Base-by-base conservation (phyloP, 2,113 vertebrate species). In the Thamnophis sirtalis region DNA sequence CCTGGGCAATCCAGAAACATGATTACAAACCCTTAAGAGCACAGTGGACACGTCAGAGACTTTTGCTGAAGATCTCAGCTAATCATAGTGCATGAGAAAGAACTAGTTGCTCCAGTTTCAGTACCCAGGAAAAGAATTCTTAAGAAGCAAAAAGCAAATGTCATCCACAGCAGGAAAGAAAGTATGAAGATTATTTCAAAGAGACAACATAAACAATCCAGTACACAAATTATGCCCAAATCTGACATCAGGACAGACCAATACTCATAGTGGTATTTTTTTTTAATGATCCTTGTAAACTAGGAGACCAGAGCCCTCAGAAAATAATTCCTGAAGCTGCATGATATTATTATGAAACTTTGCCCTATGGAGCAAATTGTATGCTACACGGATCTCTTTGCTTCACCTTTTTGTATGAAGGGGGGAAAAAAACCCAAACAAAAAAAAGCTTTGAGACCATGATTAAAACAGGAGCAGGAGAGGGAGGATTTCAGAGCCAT, bases 381-480 rank as follows among this genome's bases (percentile, higher is more conserved):
- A 93, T 86, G 95, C 93, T 93, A 95, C 94, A 95, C 22, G 48
- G 48, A 50, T 4, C n/a, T 51, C 22, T 96, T 94, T 96, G 93
- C 95, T 90, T 89, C 51, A 87, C 49, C 49, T 86, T 50, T 50
- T 86, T 86, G 9, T 50, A 50, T 26, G 4, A 2, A 48, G 48
- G 87, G 89, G 84, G 54, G 0, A 90, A 90, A 86, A 15, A 56
- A 58, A 1, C 56, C 53, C 90, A 0, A 86, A 24, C 89, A 89
- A 90, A 11, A 90, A 90, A 87, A 4, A 53, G 55, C 89, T 90
- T 93, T 90, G 92, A 91, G 56, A 49, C 90, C 93, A 24, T 89
- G 17, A 93, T 86, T 92, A 53, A 80, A 89, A 26, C 3, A 22
- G 86, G 51, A n/a, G 73, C 3, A 3, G 17, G 73, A 73, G 1